phyloP scores from a whole-genome alignment of 2,113 vertebrate species.

The Callopanchax toddi region DNA sequence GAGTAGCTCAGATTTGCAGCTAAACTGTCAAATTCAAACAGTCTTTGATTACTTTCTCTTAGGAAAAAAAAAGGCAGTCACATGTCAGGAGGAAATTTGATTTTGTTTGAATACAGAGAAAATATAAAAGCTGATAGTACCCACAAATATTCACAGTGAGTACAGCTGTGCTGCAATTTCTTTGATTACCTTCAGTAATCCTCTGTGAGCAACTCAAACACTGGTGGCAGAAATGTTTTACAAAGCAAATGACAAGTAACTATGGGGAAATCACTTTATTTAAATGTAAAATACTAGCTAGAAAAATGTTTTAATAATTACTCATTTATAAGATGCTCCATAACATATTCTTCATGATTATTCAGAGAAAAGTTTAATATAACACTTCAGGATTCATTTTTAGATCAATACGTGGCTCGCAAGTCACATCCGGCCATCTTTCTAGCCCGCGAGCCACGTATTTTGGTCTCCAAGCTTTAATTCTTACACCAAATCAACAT shows the following conservation, averaged over 20 bases:
- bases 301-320: too few relatives aligned
- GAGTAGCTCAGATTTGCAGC: constrained; percentile 11
- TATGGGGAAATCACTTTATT: neutral
- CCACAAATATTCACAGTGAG: constrained; percentile 24
- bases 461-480: too few relatives aligned
- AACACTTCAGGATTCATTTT: too few relatives aligned
- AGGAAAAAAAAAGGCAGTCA: neutral
- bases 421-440: too few relatives aligned
- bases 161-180: constrained; percentile 25
- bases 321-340: too few relatives aligned
- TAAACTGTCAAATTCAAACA: neutral
- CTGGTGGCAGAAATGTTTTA: constrained; percentile 3
- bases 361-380: too few relatives aligned
- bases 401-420: too few relatives aligned
- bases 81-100: neutral
- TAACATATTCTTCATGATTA: too few relatives aligned
- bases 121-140: constrained; percentile 4
- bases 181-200: constrained; percentile 36
- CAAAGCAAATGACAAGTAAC: neutral
- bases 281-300: too few relatives aligned
- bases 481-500: too few relatives aligned
- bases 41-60: constrained; percentile 3
- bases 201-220: constrained; percentile 15
- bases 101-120: constrained; percentile 8
- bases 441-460: too few relatives aligned